Base-by-base conservation (phyloP, 92 coral and sea anemone genomes). In the Anthopleura xanthogrammica region DNA sequence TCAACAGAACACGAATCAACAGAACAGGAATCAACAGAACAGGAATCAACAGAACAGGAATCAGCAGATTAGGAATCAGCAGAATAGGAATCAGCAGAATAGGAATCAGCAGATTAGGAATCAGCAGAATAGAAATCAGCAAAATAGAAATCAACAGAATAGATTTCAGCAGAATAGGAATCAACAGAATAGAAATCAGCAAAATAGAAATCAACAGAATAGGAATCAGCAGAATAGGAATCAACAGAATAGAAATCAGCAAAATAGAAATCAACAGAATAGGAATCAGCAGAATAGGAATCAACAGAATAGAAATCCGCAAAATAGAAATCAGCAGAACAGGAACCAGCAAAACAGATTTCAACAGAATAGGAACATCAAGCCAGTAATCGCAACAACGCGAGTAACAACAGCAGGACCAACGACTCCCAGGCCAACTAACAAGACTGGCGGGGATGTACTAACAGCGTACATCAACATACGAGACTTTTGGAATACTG, bases 391-490 rank as follows among this genome's bases (percentile, higher is more conserved):
- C 11, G 20, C 23, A 0, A 68, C 40, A 29, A 55, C 82, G 23
- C 52, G 8, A 19, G 23, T 24, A 19, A 41, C 82, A 55, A 24
- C 82, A 48, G 12, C 65, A 48, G 11, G 52, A 19, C 29, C 52
- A 52, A n/a, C 50, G 2, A 60, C 60, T 20, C 41, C 22, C 16
- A 52, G 75, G 40, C 65, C 41, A 52, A n/a, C 64, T 2, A 68
- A 42, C 14, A 17, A 23, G 0, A 16, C 83, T 8, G 17, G 40
- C 39, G 50, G 60, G 64, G 56, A 16, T 9, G 16, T 22, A 48
- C 24, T 84, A 64, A 76, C 87, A 0, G 81, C 87, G 22, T 19
- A 60, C 12, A 52, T 85, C 6, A 52, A 85, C 7, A 43, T 79
- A 12, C 36, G 24, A 20, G 79, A 78, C 9, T 68, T 85, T 55